Evolutionary conservation across 2,113 vertebrate species (phyloP), one percentile per base, ranked within the genome.

Genomic region (Neomonachus schauinslandi): DNA sequence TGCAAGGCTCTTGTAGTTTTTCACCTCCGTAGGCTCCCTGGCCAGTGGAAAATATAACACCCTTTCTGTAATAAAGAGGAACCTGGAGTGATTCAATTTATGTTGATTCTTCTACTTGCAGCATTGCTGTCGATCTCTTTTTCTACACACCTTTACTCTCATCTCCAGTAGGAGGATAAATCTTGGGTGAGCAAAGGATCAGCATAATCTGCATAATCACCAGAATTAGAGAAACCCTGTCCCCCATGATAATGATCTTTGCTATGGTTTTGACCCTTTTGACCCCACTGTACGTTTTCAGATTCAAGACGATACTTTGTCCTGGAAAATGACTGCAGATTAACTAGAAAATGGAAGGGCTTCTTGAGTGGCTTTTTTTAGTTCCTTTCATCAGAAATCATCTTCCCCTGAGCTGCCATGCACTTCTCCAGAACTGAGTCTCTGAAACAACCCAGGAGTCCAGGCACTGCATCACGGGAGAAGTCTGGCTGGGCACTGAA

Each of bases 231-330:
- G 65, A 76, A 28, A 26, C 59, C 39, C 69, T 81, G 19, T 42
- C 57, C 61, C 92, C 19, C 57, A 2, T 49, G 57, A 5, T 57
- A n/a, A 81, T 69, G 28, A 77, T 90, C 33, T 31, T 55, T 94
- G 33, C 59, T 72, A 22, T 39, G 42, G 21, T 79, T 36, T 85
- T 98, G 49, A 95, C 84, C 92, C 87, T 28, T 96, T 80, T 8
- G 76, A 86, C 89, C n/a, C 69, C 65, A 3, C 49, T 1, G 2
- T 31, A 98, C 15, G 0, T 94, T 98, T 90, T 49, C 1, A 59
- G 42, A 16, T 8, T 89, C 86, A 82, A 71, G 97, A 82, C 92
- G 1, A 59, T 82, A 51, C 63, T 96, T 92, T 90, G 28, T 88
- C 89, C 91, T 89, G 51, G 33, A 1, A 96, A 59, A 63, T 84